These are phyloP conservation scores for Myotis myotis DNA, from an alignment of 2,797 vertebrate species.

Conservation along the genomic window DNA sequence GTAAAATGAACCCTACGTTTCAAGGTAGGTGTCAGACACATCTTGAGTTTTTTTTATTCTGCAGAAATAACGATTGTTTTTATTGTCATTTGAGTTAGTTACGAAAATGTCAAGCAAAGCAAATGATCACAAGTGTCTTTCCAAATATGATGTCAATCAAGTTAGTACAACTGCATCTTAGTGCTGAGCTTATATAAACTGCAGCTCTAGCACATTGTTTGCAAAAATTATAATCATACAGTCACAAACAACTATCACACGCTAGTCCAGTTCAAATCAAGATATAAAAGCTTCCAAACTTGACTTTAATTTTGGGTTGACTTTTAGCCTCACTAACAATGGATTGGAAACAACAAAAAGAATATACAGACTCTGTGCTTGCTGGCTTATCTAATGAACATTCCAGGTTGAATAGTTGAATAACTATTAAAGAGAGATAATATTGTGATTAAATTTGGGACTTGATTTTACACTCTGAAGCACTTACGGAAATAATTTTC, in stretches of 20 bases:
- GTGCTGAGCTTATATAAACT: not conserved
- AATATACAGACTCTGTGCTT: not conserved
- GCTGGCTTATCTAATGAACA: slow-evolving; percentile 63
- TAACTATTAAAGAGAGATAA: slow-evolving; percentile 63
- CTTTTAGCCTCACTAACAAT: not conserved
- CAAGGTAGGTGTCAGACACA: not conserved
- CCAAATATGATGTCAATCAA: not conserved
- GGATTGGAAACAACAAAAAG: not conserved
- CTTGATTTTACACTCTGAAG: slow-evolving; percentile 62
- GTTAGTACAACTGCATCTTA: not conserved
- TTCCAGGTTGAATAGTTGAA: slow-evolving; percentile 54
- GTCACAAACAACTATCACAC: not conserved
- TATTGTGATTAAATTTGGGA: slow-evolving; percentile 57
- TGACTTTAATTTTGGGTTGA: not conserved
- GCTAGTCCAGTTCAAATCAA: not conserved
- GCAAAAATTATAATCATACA: not conserved
- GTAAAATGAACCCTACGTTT: not conserved
- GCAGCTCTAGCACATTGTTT: not conserved
- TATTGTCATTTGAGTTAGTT: not conserved
- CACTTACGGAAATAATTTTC: slow-evolving; percentile 71
- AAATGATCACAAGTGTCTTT: not conserved
- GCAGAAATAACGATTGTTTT: not conserved
- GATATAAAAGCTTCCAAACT: not conserved
- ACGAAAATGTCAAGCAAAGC: slow-evolving; percentile 26
- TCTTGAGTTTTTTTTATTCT: not conserved